Percentiles rank a stretch among this genome's conserved stretches.
Evolutionary conservation across 2,888 invertebrate species (phyloP).

Genomic region (Caenorhabditis sp.): DNA sequence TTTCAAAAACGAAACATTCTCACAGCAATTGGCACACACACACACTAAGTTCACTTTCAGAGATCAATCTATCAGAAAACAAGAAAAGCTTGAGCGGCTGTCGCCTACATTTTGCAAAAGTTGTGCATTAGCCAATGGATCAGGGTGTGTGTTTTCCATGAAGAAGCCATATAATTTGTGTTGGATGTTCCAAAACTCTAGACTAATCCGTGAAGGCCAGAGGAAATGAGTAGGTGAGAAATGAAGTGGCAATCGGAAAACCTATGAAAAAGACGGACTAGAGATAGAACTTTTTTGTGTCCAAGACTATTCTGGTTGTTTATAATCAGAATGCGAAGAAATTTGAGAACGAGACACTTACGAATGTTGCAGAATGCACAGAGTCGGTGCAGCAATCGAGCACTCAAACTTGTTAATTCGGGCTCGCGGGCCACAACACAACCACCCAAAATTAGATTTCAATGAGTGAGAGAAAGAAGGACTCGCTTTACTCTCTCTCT

Average conservation of each 20-base stretch:
- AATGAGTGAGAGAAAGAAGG: conserved; percentile 32
- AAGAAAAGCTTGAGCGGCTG: conserved; percentile 1
- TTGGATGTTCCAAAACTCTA: conserved; percentile 23
- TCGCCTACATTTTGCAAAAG: not conserved
- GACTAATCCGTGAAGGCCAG: conserved; percentile 35
- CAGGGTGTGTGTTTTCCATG: not conserved
- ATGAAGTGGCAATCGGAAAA: conserved; percentile 2
- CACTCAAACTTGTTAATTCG: conserved; percentile 57
- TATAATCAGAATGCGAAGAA: not conserved
- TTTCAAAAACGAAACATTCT: not conserved
- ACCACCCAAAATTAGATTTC: conserved; percentile 58
- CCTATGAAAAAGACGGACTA: conserved; percentile 3
- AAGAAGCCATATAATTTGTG: conserved; percentile 25
- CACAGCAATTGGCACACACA: conserved; percentile 19
- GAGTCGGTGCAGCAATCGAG: conserved; percentile 52
- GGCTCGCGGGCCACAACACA: conserved; percentile 38
- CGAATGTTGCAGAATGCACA: conserved; percentile 18
- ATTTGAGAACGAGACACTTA: not conserved
- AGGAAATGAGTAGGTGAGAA: not conserved
- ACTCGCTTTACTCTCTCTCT: conserved; percentile 55
- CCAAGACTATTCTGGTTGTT: not conserved
- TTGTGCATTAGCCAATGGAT: too few species aligned
- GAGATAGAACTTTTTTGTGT: too few species aligned
- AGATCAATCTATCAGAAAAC: conserved; percentile 3
- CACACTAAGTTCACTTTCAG: conserved; percentile 10